Percentiles rank a stretch among this genome's conserved stretches.
These are phyloP conservation scores for Heliconius cydno DNA, from an alignment of 2,888 invertebrate species.

Conservation along the genomic window DNA sequence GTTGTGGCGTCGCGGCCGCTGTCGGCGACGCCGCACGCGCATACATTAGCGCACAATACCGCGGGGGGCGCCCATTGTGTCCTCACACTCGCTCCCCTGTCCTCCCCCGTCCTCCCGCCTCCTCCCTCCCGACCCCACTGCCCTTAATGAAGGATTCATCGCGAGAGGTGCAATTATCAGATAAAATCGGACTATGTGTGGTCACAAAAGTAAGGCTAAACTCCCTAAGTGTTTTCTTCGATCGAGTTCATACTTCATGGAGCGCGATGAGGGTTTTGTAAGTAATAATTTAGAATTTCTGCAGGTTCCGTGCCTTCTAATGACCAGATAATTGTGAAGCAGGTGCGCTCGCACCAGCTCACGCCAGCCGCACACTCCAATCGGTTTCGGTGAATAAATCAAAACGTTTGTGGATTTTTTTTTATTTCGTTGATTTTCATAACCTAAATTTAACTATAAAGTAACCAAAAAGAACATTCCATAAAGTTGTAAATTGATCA, in stretches of 20 bases:
- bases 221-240: slow-evolving; percentile 38
- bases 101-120: background rate
- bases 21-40: slow-evolving; percentile 70
- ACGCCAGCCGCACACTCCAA: slow-evolving; percentile 77
- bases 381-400: slow-evolving; percentile 32
- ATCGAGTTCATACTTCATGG: slow-evolving; percentile 47
- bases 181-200: slow-evolving; percentile 69
- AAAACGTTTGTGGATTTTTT: slow-evolving; percentile 23
- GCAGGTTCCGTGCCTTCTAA: slow-evolving; percentile 67
- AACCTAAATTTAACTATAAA: background rate
- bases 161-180: slow-evolving; percentile 75
- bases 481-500: slow-evolving; percentile 21
- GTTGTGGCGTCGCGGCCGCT: slow-evolving; percentile 71
- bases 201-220: slow-evolving; percentile 52
- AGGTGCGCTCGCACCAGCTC: slow-evolving; percentile 68
- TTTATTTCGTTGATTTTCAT: background rate
- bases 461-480: background rate
- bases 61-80: slow-evolving; percentile 78
- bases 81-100: slow-evolving; percentile 54
- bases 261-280: slow-evolving; percentile 54
- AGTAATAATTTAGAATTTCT: slow-evolving; percentile 62
- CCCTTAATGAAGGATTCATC: slow-evolving; percentile 75
- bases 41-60: slow-evolving; percentile 77
- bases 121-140: slow-evolving; percentile 53
- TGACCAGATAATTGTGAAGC: slow-evolving; percentile 74